Conservation (phyloP, 2,888 invertebrate species). For the Agrochola circellaris region DNA sequence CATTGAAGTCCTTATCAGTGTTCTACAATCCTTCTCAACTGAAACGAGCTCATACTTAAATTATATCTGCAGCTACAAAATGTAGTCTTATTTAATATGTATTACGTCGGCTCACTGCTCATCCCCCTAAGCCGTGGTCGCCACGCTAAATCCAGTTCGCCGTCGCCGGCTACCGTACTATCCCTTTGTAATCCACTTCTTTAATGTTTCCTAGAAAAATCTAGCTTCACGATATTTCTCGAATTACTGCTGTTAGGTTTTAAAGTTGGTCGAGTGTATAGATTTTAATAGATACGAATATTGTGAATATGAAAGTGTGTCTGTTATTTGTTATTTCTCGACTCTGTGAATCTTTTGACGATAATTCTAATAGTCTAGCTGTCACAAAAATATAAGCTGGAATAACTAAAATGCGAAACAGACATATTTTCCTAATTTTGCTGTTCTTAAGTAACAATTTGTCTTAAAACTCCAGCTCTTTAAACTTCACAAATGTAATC, state of each 20-base stretch:
- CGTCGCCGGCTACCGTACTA: constrained; percentile 43
- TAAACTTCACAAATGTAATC: neutral
- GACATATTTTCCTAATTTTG: neutral
- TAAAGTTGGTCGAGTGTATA: neutral
- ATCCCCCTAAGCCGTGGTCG: constrained; percentile 57
- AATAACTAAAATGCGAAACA: neutral
- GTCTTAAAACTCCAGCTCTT: neutral
- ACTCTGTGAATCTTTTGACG: neutral
- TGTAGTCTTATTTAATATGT: constrained; percentile 62
- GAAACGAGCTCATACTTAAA: constrained; percentile 21
- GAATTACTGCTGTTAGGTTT: constrained; percentile 20
- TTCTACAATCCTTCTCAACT: constrained; percentile 8
- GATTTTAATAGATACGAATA: neutral
- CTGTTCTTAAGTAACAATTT: neutral
- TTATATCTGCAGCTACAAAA: constrained; percentile 26
- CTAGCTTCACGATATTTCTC: constrained; percentile 42
- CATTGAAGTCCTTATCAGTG: neutral
- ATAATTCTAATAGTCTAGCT: neutral
- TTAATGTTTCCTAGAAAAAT: constrained; percentile 60
- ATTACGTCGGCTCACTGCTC: constrained; percentile 52
- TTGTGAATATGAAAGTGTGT: neutral
- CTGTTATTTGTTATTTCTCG: neutral
- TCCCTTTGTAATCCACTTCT: constrained; percentile 58
- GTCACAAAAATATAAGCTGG: neutral
- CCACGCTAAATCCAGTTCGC: constrained; percentile 52